A percentile compares a stretch with the other conserved stretches of the same genome.
Conservation (phyloP, 1,140 invertebrate genomes). For the Tachypleus tridentatus region DNA sequence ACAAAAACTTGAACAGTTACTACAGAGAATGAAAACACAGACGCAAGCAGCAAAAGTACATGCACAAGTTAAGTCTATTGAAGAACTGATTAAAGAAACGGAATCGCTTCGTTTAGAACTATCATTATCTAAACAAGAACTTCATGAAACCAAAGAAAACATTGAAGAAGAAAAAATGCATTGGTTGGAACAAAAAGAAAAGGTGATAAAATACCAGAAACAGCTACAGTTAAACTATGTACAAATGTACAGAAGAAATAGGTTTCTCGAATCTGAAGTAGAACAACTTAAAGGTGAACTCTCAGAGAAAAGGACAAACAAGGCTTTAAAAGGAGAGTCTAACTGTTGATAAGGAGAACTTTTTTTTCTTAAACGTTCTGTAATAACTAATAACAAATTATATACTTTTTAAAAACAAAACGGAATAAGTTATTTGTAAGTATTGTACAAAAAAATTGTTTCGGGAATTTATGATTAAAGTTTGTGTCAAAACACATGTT, state of each 20-base stretch:
- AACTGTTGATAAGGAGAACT: too few relatives aligned
- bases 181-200: slow-evolving; percentile 66
- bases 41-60: slow-evolving; percentile 4
- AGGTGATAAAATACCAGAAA: slow-evolving; percentile 63
- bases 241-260: slow-evolving; percentile 57
- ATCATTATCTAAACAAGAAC: background rate
- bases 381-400: too few relatives aligned
- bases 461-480: too few relatives aligned
- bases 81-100: slow-evolving; percentile 4
- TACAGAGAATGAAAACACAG: slow-evolving; percentile 29
- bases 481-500: too few relatives aligned
- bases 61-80: slow-evolving; percentile 5
- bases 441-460: too few relatives aligned
- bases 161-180: slow-evolving; percentile 54
- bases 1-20: slow-evolving; percentile 39
- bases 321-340: too few relatives aligned
- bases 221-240: slow-evolving; percentile 66
- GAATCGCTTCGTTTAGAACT: background rate
- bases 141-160: slow-evolving; percentile 29
- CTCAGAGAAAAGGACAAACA: too few relatives aligned
- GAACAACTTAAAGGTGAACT: too few relatives aligned
- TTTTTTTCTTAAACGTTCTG: too few relatives aligned
- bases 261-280: slow-evolving; percentile 41
- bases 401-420: too few relatives aligned
- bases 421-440: too few relatives aligned